Evolutionary conservation across 2,113 vertebrate species (phyloP), one percentile per base, ranked within the genome.

Genomic region (Archilochus colubris): DNA sequence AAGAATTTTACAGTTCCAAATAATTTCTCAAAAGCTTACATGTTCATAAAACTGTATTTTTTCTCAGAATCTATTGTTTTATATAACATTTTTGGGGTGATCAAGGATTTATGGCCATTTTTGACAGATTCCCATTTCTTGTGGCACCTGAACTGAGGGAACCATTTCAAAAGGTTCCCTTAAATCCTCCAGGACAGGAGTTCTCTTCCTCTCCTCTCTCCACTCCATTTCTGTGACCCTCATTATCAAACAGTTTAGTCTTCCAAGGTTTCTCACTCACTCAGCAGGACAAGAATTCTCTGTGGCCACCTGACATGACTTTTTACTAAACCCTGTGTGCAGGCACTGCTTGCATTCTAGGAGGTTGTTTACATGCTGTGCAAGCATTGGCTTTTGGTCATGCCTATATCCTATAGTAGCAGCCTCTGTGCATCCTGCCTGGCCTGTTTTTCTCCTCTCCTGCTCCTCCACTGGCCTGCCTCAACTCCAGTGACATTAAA

Each of bases 21-120:
- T 22, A 17, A 21, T 21, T 3, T 79, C 22, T 64, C 20, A 16
- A 21, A 55, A 53, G 15, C 33, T 67, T 44, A 53, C 0, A 0
- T 48, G 33, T 28, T 75, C 10, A 77, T 61, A 11, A 72, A 38
- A 43, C 14, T 6, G 22, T 44, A 19, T 38, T 69, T 79, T 64
- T 66, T 44, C 24, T 66, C 25, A 44, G 57, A 55, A 31, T 76
- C 8, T 7, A 40, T 18, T 13, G 13, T 38, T 78, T 77, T 74
- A 3, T 46, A 9, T 16, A 61, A 50, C 5, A 24, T 28, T 44
- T 77, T 80, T 73, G n/a, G 12, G 16, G 14, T 48, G 24, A 55
- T 43, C 3, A 54, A 12, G 11, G 11, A 0, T 31, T 28, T 55
- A 20, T 0, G 4, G 9, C 3, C 12, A 23, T 59, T 83, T 82